Base-by-base conservation (phyloP, 2,797 vertebrate species). In the Petrocephalus sullivani region DNA sequence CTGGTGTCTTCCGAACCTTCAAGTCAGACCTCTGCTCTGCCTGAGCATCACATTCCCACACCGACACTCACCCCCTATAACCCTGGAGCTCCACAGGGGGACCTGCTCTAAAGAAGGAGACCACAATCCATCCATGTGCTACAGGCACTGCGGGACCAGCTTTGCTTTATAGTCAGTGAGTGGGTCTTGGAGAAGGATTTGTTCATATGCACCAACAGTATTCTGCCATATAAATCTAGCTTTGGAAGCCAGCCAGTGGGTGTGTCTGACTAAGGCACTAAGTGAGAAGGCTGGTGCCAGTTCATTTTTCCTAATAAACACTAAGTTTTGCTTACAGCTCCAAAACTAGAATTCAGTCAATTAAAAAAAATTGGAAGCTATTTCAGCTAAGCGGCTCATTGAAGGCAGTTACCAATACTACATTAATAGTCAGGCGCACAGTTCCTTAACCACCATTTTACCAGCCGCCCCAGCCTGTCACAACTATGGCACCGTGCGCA, bases 1-100 rank as follows among this genome's bases (percentile, higher is more conserved):
- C 64, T 67, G 10, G 28, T 67, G 64, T 81, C 14, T 21, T 81
- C 19, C 75, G 46, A 81, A 81, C 75, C 75, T 49, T 19, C 49
- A 10, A 83, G n/a, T 21, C 81, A 53, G 49, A 10, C 46, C 81
- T 83, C 49, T 53, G 41, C 49, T 21, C 90, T 87, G 89, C 93
- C 89, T 93, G 91, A 91, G 90, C 90, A 71, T 88, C 46, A 60
- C 89, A 90, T 92, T 95, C 95, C 94, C 95, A 94, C 93, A 93
- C 94, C 95, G 94, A 95, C 94, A 95, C 93, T 92, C 94, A 93
- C 92, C 94, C 93, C 93, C 93, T 94, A 91, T 93, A 93, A 95
- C 94, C 92, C 93, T 91, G 92, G 93, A 92, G 89, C 92, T 90
- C 86, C 90, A 82, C 89, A 92, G 93, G 93, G 91, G 92, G 10